Evolutionary conservation across 2,113 vertebrate genomes (phyloP), one percentile per base, ranked within the genome.

Genomic region (Drymodes brunneopygia): DNA sequence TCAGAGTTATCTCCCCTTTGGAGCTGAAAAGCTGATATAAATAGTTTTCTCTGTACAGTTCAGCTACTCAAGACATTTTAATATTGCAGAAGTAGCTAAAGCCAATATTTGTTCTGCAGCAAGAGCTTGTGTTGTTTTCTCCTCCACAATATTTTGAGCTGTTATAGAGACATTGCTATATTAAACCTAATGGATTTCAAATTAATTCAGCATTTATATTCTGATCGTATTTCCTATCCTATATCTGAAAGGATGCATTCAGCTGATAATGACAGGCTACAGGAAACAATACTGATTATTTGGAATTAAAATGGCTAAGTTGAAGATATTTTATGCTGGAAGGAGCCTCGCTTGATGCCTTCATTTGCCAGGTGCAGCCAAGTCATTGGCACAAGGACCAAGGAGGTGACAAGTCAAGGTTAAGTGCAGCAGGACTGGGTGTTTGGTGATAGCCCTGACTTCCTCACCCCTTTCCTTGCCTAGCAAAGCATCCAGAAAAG

Each of bases 11-110:
- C 73, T 75, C 65, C 38, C 35, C 18, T 54, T 70, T 58, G 0
- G 0, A 73, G 86, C 64, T 70, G 73, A 67, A 74, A 78, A 89
- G 38, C 69, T 56, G 80, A 66, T 92, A 88, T 54, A 88, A 96
- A 95, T 85, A 94, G 44, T 42, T 81, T 60, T 70, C 35, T 58
- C 24, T 23, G 14, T 29, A 38, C 28, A 86, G 57, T 66, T 89
- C 86, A 89, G 86, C 54, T 82, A 42, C 81, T 85, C 61, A 72
- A 92, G 85, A 65, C 38, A 78, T 86, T 96, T 86, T 62, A 83
- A 84, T 78, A 94, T 19, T 79, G 80, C 71, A 72, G 69, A 93
- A 87, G 90, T 57, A 77, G 84, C 67, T 90, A 91, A 71, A 92
- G 87, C 54, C 70, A 84, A 15, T 87, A 90, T 87, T 94, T 80